Evolutionary conservation across 23 tunicate species (phyloP).

Genomic region (Halocynthia aurantium): DNA sequence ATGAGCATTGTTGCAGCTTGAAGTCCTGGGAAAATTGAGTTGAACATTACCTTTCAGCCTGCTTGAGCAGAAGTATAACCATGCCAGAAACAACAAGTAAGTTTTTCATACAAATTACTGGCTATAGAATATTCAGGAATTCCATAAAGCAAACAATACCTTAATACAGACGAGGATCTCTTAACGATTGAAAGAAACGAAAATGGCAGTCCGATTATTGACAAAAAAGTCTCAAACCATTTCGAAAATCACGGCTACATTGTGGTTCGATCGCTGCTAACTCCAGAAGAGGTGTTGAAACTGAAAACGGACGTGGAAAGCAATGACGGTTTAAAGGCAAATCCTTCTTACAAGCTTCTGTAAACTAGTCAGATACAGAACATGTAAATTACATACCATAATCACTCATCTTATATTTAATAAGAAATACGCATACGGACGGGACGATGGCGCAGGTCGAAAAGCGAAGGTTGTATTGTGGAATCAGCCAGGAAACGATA

Average conservation of each 20-base stretch:
- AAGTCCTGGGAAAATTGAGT: no score
- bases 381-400: not conserved
- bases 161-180: no score
- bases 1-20: no score
- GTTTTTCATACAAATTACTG: no score
- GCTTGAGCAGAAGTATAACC: no score
- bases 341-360: not conserved
- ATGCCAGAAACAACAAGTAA: no score
- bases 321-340: constrained; percentile 12
- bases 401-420: not conserved
- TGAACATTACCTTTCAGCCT: no score
- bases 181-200: not conserved
- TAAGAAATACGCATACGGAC: constrained; percentile 22
- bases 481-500: constrained; percentile 30
- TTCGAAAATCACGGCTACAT: constrained; percentile 6
- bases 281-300: not conserved
- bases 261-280: not conserved
- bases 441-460: constrained; percentile 38
- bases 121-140: no score
- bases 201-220: constrained; percentile 4
- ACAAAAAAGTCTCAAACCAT: not conserved
- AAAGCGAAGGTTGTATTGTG: constrained; percentile 33
- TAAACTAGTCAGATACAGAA: not conserved
- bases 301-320: constrained; percentile 8
- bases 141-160: no score